Percentiles rank a stretch among this genome's conserved stretches.
Conservation (phyloP, 1,140 invertebrate species). For the Euura saliciscinereae region DNA sequence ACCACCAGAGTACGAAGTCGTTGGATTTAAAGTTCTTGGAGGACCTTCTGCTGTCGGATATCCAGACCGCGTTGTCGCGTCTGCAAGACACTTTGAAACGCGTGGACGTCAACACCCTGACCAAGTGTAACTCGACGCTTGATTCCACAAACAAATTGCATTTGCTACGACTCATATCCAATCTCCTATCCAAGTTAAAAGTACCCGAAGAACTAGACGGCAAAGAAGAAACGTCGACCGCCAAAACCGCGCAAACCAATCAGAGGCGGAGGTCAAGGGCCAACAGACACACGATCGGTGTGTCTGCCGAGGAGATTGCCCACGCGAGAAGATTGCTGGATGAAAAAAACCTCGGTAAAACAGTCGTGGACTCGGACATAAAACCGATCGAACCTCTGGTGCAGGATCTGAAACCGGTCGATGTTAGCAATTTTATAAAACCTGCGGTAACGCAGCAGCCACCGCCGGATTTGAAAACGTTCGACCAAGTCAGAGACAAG, state of each 20-base stretch:
- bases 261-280: conserved; percentile 54
- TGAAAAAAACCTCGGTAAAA: conserved; percentile 57
- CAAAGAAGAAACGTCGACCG: conserved; percentile 19
- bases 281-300: conserved; percentile 79
- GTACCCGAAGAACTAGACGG: conserved; percentile 49
- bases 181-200: conserved; percentile 73
- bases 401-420: conserved; percentile 18
- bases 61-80: conserved; percentile 76
- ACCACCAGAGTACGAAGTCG: conserved; percentile 22
- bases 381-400: conserved; percentile 16
- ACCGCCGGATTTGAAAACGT: conserved; percentile 12
- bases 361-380: neutral
- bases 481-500: conserved; percentile 43
- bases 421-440: conserved; percentile 20
- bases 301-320: conserved; percentile 78
- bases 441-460: conserved; percentile 20
- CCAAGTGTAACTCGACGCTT: conserved; percentile 56
- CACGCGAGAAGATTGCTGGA: conserved; percentile 76
- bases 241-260: conserved; percentile 4
- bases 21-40: conserved; percentile 51
- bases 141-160: conserved; percentile 65
- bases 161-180: conserved; percentile 75
- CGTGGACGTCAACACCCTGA: conserved; percentile 58
- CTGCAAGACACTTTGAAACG: conserved; percentile 74
- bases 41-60: conserved; percentile 72